These are phyloP conservation scores for Peromyscus californicus DNA, from an alignment of 2,113 vertebrate genomes.

Conservation along the genomic window DNA sequence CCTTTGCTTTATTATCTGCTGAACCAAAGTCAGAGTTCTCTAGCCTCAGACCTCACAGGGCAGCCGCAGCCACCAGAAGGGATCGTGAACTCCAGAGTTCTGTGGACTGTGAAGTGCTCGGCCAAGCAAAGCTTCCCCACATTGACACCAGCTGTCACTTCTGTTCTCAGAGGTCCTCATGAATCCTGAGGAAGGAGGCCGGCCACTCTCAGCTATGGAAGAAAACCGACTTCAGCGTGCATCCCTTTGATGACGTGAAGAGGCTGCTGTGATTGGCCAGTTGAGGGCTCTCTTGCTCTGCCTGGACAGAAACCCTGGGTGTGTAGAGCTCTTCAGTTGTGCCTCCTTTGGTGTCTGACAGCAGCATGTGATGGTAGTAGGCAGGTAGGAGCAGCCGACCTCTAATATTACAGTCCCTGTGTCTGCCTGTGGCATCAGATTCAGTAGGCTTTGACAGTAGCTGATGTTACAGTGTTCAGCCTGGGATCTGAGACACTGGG, in stretches of 20 bases:
- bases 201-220: not conserved
- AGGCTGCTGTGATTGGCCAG: not conserved
- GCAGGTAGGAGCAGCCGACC: not conserved
- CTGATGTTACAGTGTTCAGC: not conserved
- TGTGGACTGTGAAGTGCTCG: fast-evolving
- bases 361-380: not conserved
- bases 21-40: not conserved
- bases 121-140: not conserved
- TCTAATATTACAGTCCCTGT: not conserved
- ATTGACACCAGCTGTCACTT: not conserved
- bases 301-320: not conserved
- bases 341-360: not conserved
- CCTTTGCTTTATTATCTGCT: constrained; percentile 10
- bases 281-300: not conserved
- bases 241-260: not conserved
- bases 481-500: not conserved
- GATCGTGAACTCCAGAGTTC: not conserved
- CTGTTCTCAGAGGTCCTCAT: not conserved
- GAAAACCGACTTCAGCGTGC: not conserved
- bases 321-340: not conserved
- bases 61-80: not conserved
- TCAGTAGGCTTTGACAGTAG: not conserved
- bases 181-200: not conserved
- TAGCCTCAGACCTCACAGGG: not conserved
- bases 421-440: not conserved